phyloP scores from a whole-genome alignment of 2,888 invertebrate genomes.

The Ectobius pallidus region DNA sequence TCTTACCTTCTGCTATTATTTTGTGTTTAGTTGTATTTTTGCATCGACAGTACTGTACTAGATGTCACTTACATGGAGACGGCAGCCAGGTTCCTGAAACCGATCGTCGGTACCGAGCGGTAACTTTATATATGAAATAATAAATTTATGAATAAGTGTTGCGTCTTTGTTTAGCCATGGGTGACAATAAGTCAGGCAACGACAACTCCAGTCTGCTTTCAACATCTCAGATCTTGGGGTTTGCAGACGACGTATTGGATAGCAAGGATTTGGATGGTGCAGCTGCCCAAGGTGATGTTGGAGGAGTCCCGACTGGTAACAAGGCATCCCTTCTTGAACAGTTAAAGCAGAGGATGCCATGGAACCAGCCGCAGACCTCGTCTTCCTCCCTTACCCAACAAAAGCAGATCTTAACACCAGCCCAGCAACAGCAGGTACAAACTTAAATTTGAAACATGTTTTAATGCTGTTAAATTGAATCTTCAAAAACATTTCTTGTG shows the following conservation, averaged over 20 bases:
- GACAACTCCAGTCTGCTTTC: conserved; percentile 38
- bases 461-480: too few relatives aligned
- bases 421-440: conserved; percentile 44
- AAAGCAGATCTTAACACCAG: conserved; percentile 34
- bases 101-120: background rate
- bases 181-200: background rate
- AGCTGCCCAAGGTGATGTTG: conserved; percentile 32
- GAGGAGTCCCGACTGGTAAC: conserved; percentile 22
- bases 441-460: too few relatives aligned
- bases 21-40: conserved; percentile 13
- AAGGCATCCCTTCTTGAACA: conserved; percentile 74
- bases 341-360: conserved; percentile 78
- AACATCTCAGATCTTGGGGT: conserved; percentile 48
- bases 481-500: too few relatives aligned
- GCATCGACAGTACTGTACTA: background rate
- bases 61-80: background rate
- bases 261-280: conserved; percentile 1
- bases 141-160: background rate
- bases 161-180: conserved; percentile 15
- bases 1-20: background rate
- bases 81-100: background rate
- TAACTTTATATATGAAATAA: background rate
- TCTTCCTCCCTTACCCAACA: conserved; percentile 44
- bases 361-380: conserved; percentile 68
- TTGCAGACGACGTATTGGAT: conserved; percentile 47